A percentile compares a stretch with the other conserved stretches of the same genome.
Conservation (phyloP, 37 sponge, comb jelly and placozoan genomes). For the Geodia barretti region DNA sequence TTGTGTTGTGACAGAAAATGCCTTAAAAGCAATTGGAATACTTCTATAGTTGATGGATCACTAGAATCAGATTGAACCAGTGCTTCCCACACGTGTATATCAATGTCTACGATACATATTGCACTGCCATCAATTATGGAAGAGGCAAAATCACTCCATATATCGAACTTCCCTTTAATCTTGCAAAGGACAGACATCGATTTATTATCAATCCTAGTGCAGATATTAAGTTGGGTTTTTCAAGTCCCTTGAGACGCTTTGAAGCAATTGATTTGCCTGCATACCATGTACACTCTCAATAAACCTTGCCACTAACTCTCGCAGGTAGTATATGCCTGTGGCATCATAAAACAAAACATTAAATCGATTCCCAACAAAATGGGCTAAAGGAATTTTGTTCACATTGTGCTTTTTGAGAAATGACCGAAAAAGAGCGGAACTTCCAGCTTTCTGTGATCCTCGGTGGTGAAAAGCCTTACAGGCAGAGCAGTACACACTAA, state of each 20-base stretch:
- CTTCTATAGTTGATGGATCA: not conserved
- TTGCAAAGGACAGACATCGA: not conserved
- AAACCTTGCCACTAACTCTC: slow-evolving; percentile 13
- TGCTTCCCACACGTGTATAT: not conserved
- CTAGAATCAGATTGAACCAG: not conserved
- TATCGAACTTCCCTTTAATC: not conserved
- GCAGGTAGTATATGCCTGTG: slow-evolving; percentile 34
- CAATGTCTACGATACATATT: not conserved
- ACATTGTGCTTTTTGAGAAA: slow-evolving; percentile 20
- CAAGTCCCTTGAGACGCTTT: slow-evolving; percentile 27
- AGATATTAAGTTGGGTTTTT: slow-evolving; percentile 14
- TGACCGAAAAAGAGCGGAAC: slow-evolving; percentile 14
- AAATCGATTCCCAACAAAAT: slow-evolving; percentile 43
- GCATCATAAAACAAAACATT: slow-evolving; percentile 58
- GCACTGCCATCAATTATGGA: not conserved
- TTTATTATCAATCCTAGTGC: slow-evolving; percentile 36
- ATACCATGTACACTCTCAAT: slow-evolving; percentile 25
- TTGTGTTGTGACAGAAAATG: not conserved
- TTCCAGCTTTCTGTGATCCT: slow-evolving; percentile 43
- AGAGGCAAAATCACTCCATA: not conserved
- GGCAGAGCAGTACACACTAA: too few species aligned
- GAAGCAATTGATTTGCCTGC: slow-evolving; percentile 37
- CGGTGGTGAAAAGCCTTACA: slow-evolving; percentile 61
- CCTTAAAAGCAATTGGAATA: not conserved
- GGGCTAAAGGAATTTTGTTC: slow-evolving; percentile 36